Percentiles rank a stretch among this genome's conserved stretches.
Conservation (phyloP, 1,140 invertebrate genomes). For the Anastatus disparis region DNA sequence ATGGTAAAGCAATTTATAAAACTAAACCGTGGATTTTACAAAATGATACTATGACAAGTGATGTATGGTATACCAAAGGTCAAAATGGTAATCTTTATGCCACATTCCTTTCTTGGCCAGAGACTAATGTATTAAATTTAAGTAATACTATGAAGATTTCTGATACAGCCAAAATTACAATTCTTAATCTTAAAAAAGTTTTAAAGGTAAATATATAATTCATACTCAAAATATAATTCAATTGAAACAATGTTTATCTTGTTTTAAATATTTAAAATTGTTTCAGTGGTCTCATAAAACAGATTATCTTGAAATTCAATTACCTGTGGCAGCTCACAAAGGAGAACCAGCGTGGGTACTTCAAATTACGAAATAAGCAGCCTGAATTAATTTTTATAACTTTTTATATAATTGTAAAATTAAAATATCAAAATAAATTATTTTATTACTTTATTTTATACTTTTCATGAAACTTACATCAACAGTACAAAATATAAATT, state of each 20-base stretch:
- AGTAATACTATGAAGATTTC: slow-evolving; percentile 48
- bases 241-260: neutral
- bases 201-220: slow-evolving; percentile 40
- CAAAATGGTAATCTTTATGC: slow-evolving; percentile 70
- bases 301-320: slow-evolving; percentile 42
- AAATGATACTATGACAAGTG: slow-evolving; percentile 80
- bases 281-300: slow-evolving; percentile 51
- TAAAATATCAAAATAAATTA: slow-evolving; percentile 13
- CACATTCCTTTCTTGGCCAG: slow-evolving; percentile 76
- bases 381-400: too few relatives aligned
- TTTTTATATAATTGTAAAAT: too few relatives aligned
- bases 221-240: neutral
- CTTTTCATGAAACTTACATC: slow-evolving; percentile 3
- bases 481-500: slow-evolving; percentile 29
- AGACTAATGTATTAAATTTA: slow-evolving; percentile 66
- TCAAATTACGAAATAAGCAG: slow-evolving; percentile 48
- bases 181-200: slow-evolving; percentile 43
- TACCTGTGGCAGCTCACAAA: slow-evolving; percentile 51
- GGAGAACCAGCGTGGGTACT: slow-evolving; percentile 62
- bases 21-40: slow-evolving; percentile 81
- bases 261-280: slow-evolving; percentile 3
- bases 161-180: slow-evolving; percentile 31
- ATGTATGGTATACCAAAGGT: slow-evolving; percentile 82
- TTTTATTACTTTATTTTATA: slow-evolving; percentile 34
- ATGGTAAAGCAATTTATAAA: slow-evolving; percentile 91